These are phyloP conservation scores for Euwallacea similis DNA, from an alignment of 1,140 invertebrate species.

Conservation along the genomic window DNA sequence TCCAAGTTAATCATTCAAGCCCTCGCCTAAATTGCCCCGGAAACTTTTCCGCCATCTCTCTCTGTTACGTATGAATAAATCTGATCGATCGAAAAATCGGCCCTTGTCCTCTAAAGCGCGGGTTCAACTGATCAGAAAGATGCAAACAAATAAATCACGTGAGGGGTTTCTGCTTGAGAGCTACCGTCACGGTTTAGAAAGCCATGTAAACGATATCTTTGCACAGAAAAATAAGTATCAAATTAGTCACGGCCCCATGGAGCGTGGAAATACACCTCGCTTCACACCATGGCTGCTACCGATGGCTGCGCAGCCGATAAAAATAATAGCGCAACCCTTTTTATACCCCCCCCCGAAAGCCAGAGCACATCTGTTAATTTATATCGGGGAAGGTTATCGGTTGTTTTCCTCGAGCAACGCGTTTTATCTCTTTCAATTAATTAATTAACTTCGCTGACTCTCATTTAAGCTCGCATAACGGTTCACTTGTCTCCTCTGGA, in stretches of 20 bases:
- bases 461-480: background rate
- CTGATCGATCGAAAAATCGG: too few relatives aligned
- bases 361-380: slow-evolving; percentile 8
- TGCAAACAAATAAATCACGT: slow-evolving; percentile 15
- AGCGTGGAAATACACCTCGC: slow-evolving; percentile 53
- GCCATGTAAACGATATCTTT: slow-evolving; percentile 50
- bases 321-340: slow-evolving; percentile 24
- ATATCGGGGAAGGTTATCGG: background rate
- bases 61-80: too few relatives aligned
- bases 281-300: slow-evolving; percentile 48
- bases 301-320: slow-evolving; percentile 19
- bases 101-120: too few relatives aligned
- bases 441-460: background rate
- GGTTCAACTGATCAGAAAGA: background rate
- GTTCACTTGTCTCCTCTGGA: too few relatives aligned
- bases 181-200: slow-evolving; percentile 38
- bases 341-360: background rate
- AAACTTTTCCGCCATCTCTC: too few relatives aligned
- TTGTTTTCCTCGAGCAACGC: too few relatives aligned
- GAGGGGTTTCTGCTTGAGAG: slow-evolving; percentile 10
- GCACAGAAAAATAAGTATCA: slow-evolving; percentile 49
- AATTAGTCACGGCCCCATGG: slow-evolving; percentile 50
- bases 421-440: background rate
- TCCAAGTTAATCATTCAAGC: slow-evolving; percentile 29
- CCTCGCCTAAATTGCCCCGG: slow-evolving; percentile 1